Evolutionary conservation across 2,797 vertebrate genomes (phyloP), one percentile per base, ranked within the genome.

Genomic region (Epinephelus malabaricus): DNA sequence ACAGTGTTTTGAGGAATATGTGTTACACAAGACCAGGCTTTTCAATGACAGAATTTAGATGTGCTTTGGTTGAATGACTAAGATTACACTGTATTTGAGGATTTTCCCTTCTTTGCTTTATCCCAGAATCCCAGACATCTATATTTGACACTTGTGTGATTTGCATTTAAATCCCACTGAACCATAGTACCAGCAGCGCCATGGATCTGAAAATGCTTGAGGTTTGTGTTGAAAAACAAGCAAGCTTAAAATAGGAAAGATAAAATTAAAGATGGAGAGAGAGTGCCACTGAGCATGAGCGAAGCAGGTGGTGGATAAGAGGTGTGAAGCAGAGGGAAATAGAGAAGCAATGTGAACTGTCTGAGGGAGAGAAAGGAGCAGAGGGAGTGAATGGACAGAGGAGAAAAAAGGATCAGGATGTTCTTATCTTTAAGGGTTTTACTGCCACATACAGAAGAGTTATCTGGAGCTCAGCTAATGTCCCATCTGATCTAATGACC

Each of bases 371-470:
- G 38, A 25, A 47, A 47, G 17, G 38, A 49, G 34, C 34, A 7
- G 34, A 34, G 34, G 43, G 43, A 19, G 50, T 40, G 54, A 80
- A 66, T 30, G 30, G 34, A 3, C 17, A 59, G 12, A 47, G 73
- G 56, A 63, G 34, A n/a, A n/a, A 51, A 34, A 51, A 11, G 51
- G 64, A 65, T 65, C 60, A 60, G 43, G 23, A 51, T 60, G 64
- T 59, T 78, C 51, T 51, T 27, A 15, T 46, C 15, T 54, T 78
- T 54, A 2, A 61, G 49, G 49, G 8, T 67, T 69, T 60, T 59
- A 1, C 8, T 12, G 38, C 43, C 34, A 54, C 8, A 14, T 47
- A 47, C 5, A 61, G 43, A 83, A 61, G 9, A 1, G 3, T 50
- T 25, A 66, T 18, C 45, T 59, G 0, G 2, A 55, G 51, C 59